Base-by-base conservation (phyloP, 2,888 invertebrate species). In the Ormyrus nitidulus region DNA sequence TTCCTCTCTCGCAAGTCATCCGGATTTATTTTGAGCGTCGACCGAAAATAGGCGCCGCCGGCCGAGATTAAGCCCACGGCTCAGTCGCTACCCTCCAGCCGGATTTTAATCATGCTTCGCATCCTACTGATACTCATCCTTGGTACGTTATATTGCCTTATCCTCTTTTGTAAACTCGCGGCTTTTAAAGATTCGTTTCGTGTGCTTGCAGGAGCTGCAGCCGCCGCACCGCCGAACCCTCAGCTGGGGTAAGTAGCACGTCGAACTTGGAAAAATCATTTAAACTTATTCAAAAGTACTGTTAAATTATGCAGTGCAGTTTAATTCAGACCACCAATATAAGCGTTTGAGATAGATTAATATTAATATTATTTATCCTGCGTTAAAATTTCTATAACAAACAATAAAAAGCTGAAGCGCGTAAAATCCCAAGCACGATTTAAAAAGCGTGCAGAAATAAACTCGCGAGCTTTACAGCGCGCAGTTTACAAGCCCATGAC, bases 21-120 rank as follows among this genome's bases (percentile, higher is more conserved):
- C 10, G 61, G 49, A 74, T 74, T 74, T 74, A 74, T 74, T 74
- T 74, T 49, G 5, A 34, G 65, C 65, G 13, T n/a, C 5, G 44
- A 48, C 53, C 65, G 65, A 65, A 74, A 74, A 74, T 74, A 74
- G 74, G 13, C 48, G 11, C 53, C 51, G 8, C 7, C 7, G 10
- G 46, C 53, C 34, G 34, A 44, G 51, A 66, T 34, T 10, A 44
- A 11, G 10, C 46, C 3, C 19, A 4, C 51, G 53, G 51, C 51
- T 13, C 49, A 13, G 13, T 46, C 8, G n/a, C 48, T 54, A 34
- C 34, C 34, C 34, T 34, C 34, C 34, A 13, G 46, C 69, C n/a
- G 58, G 44, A 9, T 19, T 46, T 19, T 13, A 34, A 34, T 34
- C 34, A 34, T 34, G 34, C 34, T 4, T 34, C 34, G 46, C 59